Percentiles rank a stretch among this genome's conserved stretches.
phyloP scores from a whole-genome alignment of 23 tunicate genomes.

The Ascidia mentula region DNA sequence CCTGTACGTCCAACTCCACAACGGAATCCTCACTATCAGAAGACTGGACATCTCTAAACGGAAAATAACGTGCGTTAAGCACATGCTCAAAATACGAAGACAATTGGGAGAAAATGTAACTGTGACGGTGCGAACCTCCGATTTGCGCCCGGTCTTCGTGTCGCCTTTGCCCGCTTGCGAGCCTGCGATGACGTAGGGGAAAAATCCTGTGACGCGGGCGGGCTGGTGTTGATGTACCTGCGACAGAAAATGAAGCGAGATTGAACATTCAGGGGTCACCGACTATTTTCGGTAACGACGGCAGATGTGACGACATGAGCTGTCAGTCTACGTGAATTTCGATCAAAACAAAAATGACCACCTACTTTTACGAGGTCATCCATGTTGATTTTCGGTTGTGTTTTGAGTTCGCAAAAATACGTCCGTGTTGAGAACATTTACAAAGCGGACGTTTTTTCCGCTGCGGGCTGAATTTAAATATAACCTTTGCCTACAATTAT shows the following conservation, averaged over 20 bases:
- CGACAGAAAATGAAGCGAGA: not conserved
- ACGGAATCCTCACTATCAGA: not conserved
- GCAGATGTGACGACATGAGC: not conserved
- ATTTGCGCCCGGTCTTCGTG: not conserved
- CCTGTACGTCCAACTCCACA: not conserved
- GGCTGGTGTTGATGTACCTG: conserved; percentile 8
- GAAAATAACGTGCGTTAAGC: too few relatives aligned
- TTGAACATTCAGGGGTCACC: not conserved
- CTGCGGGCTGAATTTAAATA: too few relatives aligned
- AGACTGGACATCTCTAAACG: conserved; percentile 1
- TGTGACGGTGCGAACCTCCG: too few relatives aligned
- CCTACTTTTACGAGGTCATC: too few relatives aligned
- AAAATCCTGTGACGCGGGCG: conserved; percentile 9
- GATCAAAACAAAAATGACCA: conserved; percentile 1
- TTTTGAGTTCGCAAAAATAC: too few relatives aligned
- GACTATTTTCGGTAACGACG: not conserved
- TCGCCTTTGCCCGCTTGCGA: not conserved
- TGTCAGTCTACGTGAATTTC: not conserved
- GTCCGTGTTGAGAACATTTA: too few relatives aligned
- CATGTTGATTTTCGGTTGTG: too few relatives aligned
- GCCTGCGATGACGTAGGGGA: not conserved
- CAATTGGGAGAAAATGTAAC: too few relatives aligned
- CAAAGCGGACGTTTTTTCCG: too few relatives aligned
- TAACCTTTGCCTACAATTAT: too few relatives aligned
- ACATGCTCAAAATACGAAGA: too few relatives aligned